Base-by-base conservation (phyloP, 2,797 vertebrate species). In the Triplophysa bombifrons region DNA sequence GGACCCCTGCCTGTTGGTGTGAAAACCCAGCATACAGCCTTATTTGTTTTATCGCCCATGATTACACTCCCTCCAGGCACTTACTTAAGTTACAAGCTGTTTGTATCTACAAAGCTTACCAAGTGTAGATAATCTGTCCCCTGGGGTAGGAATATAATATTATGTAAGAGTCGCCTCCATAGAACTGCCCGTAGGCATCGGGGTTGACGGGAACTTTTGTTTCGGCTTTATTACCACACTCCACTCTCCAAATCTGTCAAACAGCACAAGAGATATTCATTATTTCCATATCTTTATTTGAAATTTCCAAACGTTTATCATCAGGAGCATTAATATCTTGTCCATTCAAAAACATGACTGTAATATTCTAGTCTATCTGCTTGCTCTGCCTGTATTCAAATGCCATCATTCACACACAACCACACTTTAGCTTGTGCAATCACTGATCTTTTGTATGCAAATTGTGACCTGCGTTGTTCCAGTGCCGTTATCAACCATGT, bases 161-260 rank as follows among this genome's bases (percentile, higher is more conserved):
- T 69, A 98, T 96, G 89, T 98, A 97, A 88, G 95, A 96, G 88
- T 97, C 96, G 0, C 96, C 96, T 0, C 96, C 95, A 1, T 94
- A 98, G 90, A 98, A 96, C 81, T 98, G 95, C 0, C 95, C 95
- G 0, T 94, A 95, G 0, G 87, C 90, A 22, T 87, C 81, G 0
- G 84, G 89, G 68, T 91, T 91, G 9, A 95, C 83, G 19, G 91
- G 92, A 55, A 96, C 86, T 79, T 94, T 92, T 55, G 51, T 84
- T 25, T 84, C 51, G 11, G 22, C 19, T 80, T 41, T 66, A 68
- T 94, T 95, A 0, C 85, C 91, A 84, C 89, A 94, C 86, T 97
- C 96, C 74, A 98, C 94, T n/a, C 96, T 95, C 95, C 95, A 97
- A 75, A 98, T 94, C 96, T 98, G 82, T 19, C 74, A 80, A 74